These are phyloP conservation scores for Saguinus midas DNA, from an alignment of 2,113 vertebrate species.

Conservation along the genomic window DNA sequence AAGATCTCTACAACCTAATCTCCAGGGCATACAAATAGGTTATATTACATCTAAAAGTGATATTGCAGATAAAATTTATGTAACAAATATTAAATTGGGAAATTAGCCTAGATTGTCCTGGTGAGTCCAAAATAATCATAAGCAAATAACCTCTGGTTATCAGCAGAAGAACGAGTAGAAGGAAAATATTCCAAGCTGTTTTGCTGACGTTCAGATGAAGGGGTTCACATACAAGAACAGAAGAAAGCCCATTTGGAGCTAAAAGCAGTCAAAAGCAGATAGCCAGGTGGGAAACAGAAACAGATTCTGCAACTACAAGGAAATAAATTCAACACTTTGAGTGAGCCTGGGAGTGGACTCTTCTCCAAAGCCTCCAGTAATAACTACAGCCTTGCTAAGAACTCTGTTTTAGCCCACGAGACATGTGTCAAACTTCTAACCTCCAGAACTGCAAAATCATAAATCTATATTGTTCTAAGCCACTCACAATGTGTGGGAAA, in stretches of 20 bases:
- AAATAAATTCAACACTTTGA: neutral
- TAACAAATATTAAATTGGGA: neutral
- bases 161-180: neutral
- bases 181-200: neutral
- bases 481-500: neutral
- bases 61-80: neutral
- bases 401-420: neutral
- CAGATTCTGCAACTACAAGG: neutral
- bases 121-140: neutral
- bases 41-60: neutral
- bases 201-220: neutral
- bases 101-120: neutral
- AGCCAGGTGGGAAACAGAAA: neutral
- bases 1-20: neutral
- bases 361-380: neutral
- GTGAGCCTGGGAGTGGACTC: neutral
- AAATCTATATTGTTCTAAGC: neutral
- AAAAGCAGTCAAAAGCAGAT: no score
- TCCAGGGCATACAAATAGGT: neutral
- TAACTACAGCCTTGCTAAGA: neutral
- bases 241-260: neutral
- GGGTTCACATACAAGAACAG: rapidly evolving
- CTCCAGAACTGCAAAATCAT: neutral
- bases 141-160: neutral
- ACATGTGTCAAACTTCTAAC: neutral